Conservation (phyloP, 2,888 invertebrate genomes). For the Cenopis cana region DNA sequence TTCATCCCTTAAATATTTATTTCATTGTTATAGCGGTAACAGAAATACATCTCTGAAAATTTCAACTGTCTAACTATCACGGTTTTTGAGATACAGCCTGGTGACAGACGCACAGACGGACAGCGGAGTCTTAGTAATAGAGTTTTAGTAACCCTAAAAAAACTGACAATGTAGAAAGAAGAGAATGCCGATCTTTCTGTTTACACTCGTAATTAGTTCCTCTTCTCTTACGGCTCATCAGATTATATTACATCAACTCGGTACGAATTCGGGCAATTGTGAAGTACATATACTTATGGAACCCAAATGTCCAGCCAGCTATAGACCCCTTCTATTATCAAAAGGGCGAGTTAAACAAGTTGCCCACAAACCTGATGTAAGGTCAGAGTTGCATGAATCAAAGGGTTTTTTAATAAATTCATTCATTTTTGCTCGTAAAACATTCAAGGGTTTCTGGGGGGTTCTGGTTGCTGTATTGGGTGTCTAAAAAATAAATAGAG, state of each 20-base stretch:
- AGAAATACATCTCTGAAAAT: too few species aligned
- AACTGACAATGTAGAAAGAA: too few species aligned
- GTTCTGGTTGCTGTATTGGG: too few species aligned
- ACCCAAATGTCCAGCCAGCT: neutral
- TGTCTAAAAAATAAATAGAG: neutral
- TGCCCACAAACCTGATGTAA: neutral
- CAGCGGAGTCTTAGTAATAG: too few species aligned
- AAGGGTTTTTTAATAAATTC: neutral
- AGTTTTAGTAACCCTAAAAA: too few species aligned
- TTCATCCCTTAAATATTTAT: too few species aligned
- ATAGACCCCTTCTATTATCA: neutral
- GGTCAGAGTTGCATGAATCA: neutral
- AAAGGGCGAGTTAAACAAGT: neutral
- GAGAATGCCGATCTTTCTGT: neutral
- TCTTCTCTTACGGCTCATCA: neutral
- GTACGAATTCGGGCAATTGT: neutral
- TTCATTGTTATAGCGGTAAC: too few species aligned
- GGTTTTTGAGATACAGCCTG: too few species aligned
- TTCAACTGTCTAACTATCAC: too few species aligned
- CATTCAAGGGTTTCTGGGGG: neutral
- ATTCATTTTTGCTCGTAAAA: neutral
- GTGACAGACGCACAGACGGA: too few species aligned
- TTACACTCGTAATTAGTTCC: neutral
- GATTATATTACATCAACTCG: neutral
- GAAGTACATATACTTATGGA: neutral